These are phyloP conservation scores for Trichogramma evanescens DNA, from an alignment of 2,888 invertebrate species.

Conservation along the genomic window DNA sequence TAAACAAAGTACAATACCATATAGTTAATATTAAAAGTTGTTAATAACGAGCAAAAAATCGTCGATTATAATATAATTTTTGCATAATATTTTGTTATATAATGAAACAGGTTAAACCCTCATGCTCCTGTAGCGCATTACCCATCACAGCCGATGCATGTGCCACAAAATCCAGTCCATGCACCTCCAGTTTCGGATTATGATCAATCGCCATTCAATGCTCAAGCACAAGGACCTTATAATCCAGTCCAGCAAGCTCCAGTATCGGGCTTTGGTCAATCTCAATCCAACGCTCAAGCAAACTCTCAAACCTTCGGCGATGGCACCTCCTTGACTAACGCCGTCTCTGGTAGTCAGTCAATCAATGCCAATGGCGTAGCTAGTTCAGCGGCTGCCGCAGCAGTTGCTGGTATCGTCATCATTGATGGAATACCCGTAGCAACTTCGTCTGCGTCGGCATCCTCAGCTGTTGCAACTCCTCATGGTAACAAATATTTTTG, in stretches of 20 bases:
- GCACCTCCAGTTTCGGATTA: too few species aligned
- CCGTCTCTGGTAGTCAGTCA: constrained; percentile 6
- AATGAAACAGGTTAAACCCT: too few species aligned
- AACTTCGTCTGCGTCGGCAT: constrained; percentile 22
- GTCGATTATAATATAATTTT: too few species aligned
- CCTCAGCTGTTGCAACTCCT: constrained; percentile 16
- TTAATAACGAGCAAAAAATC: too few species aligned
- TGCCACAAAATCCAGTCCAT: too few species aligned
- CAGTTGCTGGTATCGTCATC: constrained; percentile 19
- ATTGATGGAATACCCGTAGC: constrained; percentile 22
- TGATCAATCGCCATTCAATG: too few species aligned
- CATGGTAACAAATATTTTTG: constrained; percentile 5
- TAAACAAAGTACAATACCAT: background rate
- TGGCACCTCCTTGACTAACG: constrained; percentile 13
- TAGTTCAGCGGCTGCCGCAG: constrained; percentile 19
- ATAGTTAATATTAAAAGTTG: background rate
- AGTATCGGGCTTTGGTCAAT: background rate
- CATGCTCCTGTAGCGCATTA: too few species aligned
- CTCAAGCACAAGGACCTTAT: too few species aligned
- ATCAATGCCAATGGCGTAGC: constrained; percentile 8
- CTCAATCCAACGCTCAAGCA: constrained; percentile 4
- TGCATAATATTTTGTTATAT: too few species aligned
- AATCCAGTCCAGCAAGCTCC: background rate
- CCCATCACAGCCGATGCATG: too few species aligned
- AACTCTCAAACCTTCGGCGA: constrained; percentile 10